A percentile compares a stretch with the other conserved stretches of the same genome.
These are phyloP conservation scores for Labeo rohita DNA, from an alignment of 2,113 vertebrate genomes.

Conservation along the genomic window DNA sequence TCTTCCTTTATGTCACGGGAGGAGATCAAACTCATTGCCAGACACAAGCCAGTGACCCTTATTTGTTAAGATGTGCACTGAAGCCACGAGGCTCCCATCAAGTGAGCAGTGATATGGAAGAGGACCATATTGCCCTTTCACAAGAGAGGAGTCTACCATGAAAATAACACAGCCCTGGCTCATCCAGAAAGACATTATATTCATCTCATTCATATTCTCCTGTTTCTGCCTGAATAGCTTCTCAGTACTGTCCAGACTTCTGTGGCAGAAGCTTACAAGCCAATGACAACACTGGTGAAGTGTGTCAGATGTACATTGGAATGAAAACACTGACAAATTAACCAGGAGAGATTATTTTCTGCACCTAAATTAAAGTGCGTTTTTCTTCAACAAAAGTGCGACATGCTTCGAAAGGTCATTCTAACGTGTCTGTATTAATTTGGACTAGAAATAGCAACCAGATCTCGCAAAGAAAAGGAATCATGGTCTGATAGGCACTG, in stretches of 20 bases:
- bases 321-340: slow-evolving; percentile 30
- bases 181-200: slow-evolving; percentile 46
- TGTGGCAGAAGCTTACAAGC: neutral
- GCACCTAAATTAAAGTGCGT: neutral
- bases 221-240: slow-evolving; percentile 37
- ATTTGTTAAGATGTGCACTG: slow-evolving; percentile 32
- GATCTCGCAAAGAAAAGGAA: neutral
- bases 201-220: slow-evolving; percentile 49
- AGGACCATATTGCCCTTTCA: slow-evolving; percentile 38
- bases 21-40: slow-evolving; percentile 1
- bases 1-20: neutral
- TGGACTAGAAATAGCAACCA: slow-evolving; percentile 1
- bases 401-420: slow-evolving; percentile 30
- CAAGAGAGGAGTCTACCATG: slow-evolving; percentile 14
- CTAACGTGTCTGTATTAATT: neutral
- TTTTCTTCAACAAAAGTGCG: neutral
- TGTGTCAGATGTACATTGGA: slow-evolving; percentile 8
- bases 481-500: neutral
- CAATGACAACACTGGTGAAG: slow-evolving; percentile 13
- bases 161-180: slow-evolving; percentile 12
- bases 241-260: slow-evolving; percentile 16
- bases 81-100: slow-evolving; percentile 38
- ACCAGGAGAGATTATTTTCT: slow-evolving; percentile 21
- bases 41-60: slow-evolving; percentile 38
- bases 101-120: slow-evolving; percentile 36